phyloP scores from a whole-genome alignment of 2,888 invertebrate species.

The Apantesis nais region DNA sequence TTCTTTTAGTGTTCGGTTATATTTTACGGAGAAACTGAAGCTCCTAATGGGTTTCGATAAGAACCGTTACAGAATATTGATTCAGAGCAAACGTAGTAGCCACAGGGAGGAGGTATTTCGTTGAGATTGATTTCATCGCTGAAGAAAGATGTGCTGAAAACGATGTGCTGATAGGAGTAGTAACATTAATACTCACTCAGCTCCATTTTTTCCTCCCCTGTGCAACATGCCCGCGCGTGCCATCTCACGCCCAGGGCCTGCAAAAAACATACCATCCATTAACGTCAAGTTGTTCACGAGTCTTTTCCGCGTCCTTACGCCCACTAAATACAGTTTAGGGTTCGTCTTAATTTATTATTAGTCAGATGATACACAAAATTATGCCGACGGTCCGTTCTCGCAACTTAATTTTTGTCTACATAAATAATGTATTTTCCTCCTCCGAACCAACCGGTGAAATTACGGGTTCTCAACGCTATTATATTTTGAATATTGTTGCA shows the following conservation, averaged over 20 bases:
- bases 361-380: slow-evolving; percentile 61
- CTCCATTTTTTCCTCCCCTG: slow-evolving; percentile 90
- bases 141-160: slow-evolving; percentile 12
- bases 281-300: slow-evolving; percentile 65
- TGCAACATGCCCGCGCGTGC: slow-evolving; percentile 92
- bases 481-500: slow-evolving; percentile 23
- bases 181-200: slow-evolving; percentile 87
- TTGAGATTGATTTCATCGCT: background rate
- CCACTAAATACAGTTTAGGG: slow-evolving; percentile 68
- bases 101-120: background rate
- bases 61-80: slow-evolving; percentile 20
- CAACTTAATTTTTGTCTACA: slow-evolving; percentile 49
- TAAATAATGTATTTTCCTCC: slow-evolving; percentile 50
- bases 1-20: slow-evolving; percentile 11
- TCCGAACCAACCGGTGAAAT: slow-evolving; percentile 27
- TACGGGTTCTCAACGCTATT: slow-evolving; percentile 22
- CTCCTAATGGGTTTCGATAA: slow-evolving; percentile 15
- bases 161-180: slow-evolving; percentile 28
- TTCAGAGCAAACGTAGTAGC: background rate
- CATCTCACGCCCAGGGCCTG: slow-evolving; percentile 88
- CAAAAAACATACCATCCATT: slow-evolving; percentile 76
- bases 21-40: slow-evolving; percentile 12
- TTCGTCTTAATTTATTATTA: slow-evolving; percentile 63
- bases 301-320: slow-evolving; percentile 71
- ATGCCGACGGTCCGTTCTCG: slow-evolving; percentile 39